These are phyloP conservation scores for Pseudomyrmex dendroicus DNA, from an alignment of 1,140 invertebrate genomes.

Conservation along the genomic window DNA sequence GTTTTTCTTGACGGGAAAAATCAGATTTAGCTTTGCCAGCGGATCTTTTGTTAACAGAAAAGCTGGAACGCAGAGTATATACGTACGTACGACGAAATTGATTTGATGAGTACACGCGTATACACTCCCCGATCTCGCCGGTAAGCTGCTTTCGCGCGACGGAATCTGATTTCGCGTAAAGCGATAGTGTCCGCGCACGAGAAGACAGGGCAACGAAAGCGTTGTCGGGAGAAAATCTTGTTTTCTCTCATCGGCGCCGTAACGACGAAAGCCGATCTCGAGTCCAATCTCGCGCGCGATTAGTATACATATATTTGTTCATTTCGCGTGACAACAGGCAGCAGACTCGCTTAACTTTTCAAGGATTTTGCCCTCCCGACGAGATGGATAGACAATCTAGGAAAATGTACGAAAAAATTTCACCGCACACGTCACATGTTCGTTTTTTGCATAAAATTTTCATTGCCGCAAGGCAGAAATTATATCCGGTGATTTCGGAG, in stretches of 20 bases:
- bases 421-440: neutral
- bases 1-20: constrained; percentile 13
- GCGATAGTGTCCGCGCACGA: constrained; percentile 52
- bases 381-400: neutral
- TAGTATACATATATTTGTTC: constrained; percentile 28
- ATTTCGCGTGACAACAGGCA: neutral
- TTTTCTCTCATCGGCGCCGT: neutral
- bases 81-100: constrained; percentile 22
- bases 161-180: constrained; percentile 56
- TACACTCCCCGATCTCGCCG: constrained; percentile 40
- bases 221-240: constrained; percentile 32
- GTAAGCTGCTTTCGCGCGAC: constrained; percentile 49
- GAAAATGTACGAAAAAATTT: neutral
- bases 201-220: constrained; percentile 17
- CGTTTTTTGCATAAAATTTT: neutral
- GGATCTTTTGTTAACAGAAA: constrained; percentile 11
- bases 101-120: constrained; percentile 49
- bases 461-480: neutral
- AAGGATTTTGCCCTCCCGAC: neutral
- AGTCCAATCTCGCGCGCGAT: constrained; percentile 13
- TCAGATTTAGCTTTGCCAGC: neutral
- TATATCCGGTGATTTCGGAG: neutral
- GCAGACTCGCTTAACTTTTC: neutral
- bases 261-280: neutral
- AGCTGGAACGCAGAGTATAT: neutral